phyloP scores from a whole-genome alignment of 2,113 vertebrate genomes.

The Percina caprodes region DNA sequence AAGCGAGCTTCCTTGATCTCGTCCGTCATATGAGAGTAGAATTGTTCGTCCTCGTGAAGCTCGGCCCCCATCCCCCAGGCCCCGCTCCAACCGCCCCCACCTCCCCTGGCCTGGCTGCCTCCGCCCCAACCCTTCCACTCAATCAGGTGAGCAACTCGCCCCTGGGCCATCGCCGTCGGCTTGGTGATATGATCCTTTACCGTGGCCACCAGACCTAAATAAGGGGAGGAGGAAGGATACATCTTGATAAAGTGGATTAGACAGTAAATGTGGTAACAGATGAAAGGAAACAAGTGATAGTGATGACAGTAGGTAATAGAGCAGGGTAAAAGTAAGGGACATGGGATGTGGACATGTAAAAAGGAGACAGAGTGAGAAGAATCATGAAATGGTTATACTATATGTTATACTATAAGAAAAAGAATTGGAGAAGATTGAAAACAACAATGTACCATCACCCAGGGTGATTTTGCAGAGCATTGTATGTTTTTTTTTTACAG shows the following conservation, averaged over 20 bases:
- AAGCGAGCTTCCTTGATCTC: conserved; percentile 92
- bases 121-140: conserved; percentile 93
- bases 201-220: conserved; percentile 89
- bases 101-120: conserved; percentile 77
- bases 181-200: conserved; percentile 93
- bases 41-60: conserved; percentile 83
- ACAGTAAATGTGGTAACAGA: conserved; percentile 2
- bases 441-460: neutral
- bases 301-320: neutral
- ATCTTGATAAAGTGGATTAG: conserved; percentile 45
- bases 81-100: conserved; percentile 78
- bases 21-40: conserved; percentile 88
- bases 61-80: conserved; percentile 79
- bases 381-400: neutral
- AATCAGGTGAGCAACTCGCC: conserved; percentile 92
- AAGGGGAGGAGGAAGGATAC: conserved; percentile 22
- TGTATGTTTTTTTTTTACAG: neutral
- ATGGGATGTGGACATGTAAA: neutral
- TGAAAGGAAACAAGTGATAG: conserved; percentile 10
- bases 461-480: neutral
- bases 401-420: no score
- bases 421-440: neutral
- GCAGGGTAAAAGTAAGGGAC: neutral
- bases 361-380: neutral
- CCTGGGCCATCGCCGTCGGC: conserved; percentile 92